Percentiles rank a stretch among this genome's conserved stretches.
These are phyloP conservation scores for Ochropleura plecta DNA, from an alignment of 2,888 invertebrate genomes.

Conservation along the genomic window DNA sequence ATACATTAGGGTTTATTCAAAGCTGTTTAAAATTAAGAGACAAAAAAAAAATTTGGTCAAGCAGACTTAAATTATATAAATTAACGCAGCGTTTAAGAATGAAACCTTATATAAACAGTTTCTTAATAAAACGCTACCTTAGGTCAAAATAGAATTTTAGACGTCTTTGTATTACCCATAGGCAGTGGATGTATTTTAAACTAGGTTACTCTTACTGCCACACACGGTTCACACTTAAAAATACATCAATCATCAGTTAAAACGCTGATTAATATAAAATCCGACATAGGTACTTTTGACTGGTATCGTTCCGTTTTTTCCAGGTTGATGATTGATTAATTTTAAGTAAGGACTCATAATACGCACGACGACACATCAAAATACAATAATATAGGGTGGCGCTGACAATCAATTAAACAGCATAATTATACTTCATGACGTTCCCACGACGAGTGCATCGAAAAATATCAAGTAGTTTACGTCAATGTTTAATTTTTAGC, in stretches of 20 bases:
- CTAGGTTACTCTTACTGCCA: conserved; percentile 38
- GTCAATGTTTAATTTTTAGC: too few species aligned
- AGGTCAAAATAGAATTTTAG: conserved; percentile 19
- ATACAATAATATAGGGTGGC: too few species aligned
- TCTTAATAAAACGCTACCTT: conserved; percentile 8
- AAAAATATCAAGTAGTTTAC: too few species aligned
- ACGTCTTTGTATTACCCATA: conserved; percentile 54
- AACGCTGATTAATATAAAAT: background rate
- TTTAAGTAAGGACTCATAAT: background rate
- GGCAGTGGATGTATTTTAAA: conserved; percentile 52
- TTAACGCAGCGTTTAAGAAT: conserved; percentile 3
- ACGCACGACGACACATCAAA: conserved; percentile 16
- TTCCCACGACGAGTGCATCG: too few species aligned
- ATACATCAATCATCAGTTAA: background rate
- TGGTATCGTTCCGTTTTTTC: background rate
- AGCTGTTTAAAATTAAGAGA: background rate
- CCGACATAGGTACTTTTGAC: background rate
- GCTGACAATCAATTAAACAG: too few species aligned
- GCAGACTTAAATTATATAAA: background rate
- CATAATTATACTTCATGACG: too few species aligned
- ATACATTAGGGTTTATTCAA: background rate
- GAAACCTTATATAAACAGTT: background rate
- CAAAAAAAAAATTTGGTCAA: background rate
- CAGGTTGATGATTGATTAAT: conserved; percentile 7
- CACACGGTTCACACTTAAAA: conserved; percentile 8